Base-by-base conservation (phyloP, 2,797 vertebrate genomes). In the Coregonus sp. region DNA sequence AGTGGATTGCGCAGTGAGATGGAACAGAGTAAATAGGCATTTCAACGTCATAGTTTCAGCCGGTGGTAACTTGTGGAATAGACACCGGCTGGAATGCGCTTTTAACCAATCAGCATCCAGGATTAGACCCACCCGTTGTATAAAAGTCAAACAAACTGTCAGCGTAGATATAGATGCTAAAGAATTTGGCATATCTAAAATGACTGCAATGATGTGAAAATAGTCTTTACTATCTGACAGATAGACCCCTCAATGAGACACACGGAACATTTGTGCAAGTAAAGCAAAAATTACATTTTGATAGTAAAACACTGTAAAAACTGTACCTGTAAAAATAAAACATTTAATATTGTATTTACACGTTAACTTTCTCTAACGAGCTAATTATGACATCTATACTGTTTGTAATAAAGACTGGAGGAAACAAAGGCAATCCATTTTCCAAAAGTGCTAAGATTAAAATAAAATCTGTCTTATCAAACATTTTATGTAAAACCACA, bases 361-460 rank as follows among this genome's bases (percentile, higher is more conserved):
- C 93, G 88, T 90, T 95, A 96, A 95, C 96, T 95, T 95, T 92
- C 92, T 97, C 94, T 96, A 96, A 95, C 95, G 91, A 95, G 94
- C 96, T 97, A 97, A 95, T 95, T 97, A 96, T 95, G 95, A 94
- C 92, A 95, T 95, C 96, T 98, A 97, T 95, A 95, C 95, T 95
- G 96, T 95, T 90, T 94, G 89, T 91, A 89, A 92, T 87, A 88
- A 87, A 86, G 75, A 77, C 52, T 86, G 88, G 86, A 92, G 86
- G 84, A 93, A 90, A 88, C 82, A 89, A 92, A 94, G 84, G 90
- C 85, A 90, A 91, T 89, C 82, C 93, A 94, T 94, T 95, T 95
- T 95, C 94, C 95, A 94, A 99, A 99, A 99, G 97, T 99, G 97
- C 97, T 97, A 97, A 95, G 95, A 97, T 95, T 96, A 95, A 78